A percentile compares a stretch with the other conserved stretches of the same genome.
phyloP scores from a whole-genome alignment of 2,888 invertebrate species.

The Pomacea canaliculata region DNA sequence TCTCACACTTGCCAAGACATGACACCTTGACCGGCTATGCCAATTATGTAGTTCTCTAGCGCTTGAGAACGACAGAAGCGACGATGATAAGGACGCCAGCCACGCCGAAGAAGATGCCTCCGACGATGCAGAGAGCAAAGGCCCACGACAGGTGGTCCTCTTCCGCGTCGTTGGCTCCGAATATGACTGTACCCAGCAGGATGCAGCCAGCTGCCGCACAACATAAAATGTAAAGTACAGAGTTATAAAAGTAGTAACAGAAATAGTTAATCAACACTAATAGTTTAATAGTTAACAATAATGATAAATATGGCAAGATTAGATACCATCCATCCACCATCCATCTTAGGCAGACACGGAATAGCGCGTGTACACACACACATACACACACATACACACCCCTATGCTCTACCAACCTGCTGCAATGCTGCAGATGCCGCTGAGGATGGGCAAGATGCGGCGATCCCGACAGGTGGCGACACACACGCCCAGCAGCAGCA shows the following conservation, averaged over 20 bases:
- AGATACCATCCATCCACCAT: no score
- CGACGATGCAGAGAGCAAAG: slow-evolving; percentile 45
- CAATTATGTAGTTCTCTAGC: no score
- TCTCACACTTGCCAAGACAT: no score
- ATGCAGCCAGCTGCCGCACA: slow-evolving; percentile 42
- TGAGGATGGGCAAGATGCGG: slow-evolving; percentile 44
- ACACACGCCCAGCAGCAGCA: slow-evolving; percentile 44
- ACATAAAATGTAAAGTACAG: not conserved
- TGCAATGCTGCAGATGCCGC: slow-evolving; percentile 39
- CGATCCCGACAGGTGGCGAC: slow-evolving; percentile 44
- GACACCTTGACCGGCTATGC: no score
- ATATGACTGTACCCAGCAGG: slow-evolving; percentile 49
- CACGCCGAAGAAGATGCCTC: slow-evolving; percentile 45
- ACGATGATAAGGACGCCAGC: slow-evolving; percentile 44
- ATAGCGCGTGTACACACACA: no score
- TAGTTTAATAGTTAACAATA: no score
- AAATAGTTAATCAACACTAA: not conserved
- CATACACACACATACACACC: no score
- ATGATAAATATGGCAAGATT: no score
- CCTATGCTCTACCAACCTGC: slow-evolving; percentile 37
- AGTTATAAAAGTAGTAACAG: not conserved
- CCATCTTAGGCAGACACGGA: no score
- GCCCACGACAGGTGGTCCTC: slow-evolving; percentile 45
- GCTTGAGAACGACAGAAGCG: slow-evolving; percentile 7
- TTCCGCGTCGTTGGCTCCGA: slow-evolving; percentile 39